A percentile compares a stretch with the other conserved stretches of the same genome.
phyloP scores from a whole-genome alignment of 2,113 vertebrate genomes.

The Cochlearius cochlearius region DNA sequence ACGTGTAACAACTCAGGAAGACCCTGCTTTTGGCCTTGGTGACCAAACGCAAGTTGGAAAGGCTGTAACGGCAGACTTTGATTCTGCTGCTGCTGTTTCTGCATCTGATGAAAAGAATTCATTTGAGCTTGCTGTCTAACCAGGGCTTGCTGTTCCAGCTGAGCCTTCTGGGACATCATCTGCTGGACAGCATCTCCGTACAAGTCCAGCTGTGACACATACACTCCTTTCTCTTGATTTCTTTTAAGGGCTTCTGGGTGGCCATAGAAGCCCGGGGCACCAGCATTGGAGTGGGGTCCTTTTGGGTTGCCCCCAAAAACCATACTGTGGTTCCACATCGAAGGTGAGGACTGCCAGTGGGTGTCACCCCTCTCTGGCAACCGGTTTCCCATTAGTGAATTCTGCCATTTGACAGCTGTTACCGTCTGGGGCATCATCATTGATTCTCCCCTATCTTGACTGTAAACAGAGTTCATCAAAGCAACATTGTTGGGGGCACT shows the following conservation, averaged over 20 bases:
- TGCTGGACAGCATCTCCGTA: slow-evolving; percentile 83
- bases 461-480: slow-evolving; percentile 87
- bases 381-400: slow-evolving; percentile 81
- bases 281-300: slow-evolving; percentile 69
- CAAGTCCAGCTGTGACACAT: slow-evolving; percentile 72
- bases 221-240: slow-evolving; percentile 80
- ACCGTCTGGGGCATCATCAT: slow-evolving; percentile 87
- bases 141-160: slow-evolving; percentile 77
- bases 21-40: slow-evolving; percentile 87
- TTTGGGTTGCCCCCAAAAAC: slow-evolving; percentile 79
- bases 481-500: slow-evolving; percentile 80
- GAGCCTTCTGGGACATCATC: slow-evolving; percentile 76
- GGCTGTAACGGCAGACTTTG: slow-evolving; percentile 89
- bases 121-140: slow-evolving; percentile 75
- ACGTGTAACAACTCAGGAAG: slow-evolving; percentile 84
- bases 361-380: slow-evolving; percentile 80
- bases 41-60: slow-evolving; percentile 95
- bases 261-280: slow-evolving; percentile 72
- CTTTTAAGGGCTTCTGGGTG: slow-evolving; percentile 79
- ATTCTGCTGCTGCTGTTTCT: slow-evolving; percentile 78
- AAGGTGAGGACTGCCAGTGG: slow-evolving; percentile 82
- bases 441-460: slow-evolving; percentile 84
- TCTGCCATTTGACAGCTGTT: slow-evolving; percentile 81
- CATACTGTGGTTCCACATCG: slow-evolving; percentile 84
- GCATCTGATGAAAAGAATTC: slow-evolving; percentile 79